phyloP scores from a whole-genome alignment of 2,113 vertebrate species.

The Melanocharis versteri region DNA sequence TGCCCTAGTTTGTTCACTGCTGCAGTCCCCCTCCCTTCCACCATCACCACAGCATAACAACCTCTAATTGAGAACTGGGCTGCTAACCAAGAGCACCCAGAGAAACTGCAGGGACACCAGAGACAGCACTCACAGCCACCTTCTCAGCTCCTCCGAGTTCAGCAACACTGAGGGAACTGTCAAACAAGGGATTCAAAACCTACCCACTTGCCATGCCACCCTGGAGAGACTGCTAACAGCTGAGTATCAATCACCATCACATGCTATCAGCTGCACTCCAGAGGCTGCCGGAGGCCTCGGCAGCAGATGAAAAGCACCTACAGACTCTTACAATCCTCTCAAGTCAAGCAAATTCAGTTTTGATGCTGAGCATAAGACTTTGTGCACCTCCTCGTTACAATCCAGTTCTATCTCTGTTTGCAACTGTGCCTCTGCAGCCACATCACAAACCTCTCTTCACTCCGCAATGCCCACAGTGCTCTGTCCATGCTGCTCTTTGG shows the following conservation, averaged over 20 bases:
- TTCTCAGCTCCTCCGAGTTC: neutral
- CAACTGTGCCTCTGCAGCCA: neutral
- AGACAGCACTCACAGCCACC: neutral
- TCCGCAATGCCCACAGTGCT: neutral
- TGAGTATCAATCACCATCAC: neutral
- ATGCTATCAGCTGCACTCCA: neutral
- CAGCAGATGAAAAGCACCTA: neutral
- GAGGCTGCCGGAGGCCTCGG: neutral
- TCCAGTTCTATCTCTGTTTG: neutral
- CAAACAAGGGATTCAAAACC: neutral
- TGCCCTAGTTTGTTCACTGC: constrained; percentile 84
- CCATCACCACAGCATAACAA: neutral
- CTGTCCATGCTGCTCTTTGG: neutral
- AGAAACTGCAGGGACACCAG: neutral
- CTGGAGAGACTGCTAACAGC: neutral
- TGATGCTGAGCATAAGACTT: neutral
- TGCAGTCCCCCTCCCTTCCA: constrained; percentile 70
- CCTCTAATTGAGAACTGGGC: neutral
- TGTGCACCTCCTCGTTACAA: neutral
- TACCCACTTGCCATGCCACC: neutral
- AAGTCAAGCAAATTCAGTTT: neutral
- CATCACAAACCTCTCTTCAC: neutral
- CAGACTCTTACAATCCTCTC: neutral
- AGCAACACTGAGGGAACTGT: neutral
- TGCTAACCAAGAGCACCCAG: neutral